A percentile compares a stretch with the other conserved stretches of the same genome.
Evolutionary conservation across 2,113 vertebrate species (phyloP).

Genomic region (Ranitomeya variabilis): DNA sequence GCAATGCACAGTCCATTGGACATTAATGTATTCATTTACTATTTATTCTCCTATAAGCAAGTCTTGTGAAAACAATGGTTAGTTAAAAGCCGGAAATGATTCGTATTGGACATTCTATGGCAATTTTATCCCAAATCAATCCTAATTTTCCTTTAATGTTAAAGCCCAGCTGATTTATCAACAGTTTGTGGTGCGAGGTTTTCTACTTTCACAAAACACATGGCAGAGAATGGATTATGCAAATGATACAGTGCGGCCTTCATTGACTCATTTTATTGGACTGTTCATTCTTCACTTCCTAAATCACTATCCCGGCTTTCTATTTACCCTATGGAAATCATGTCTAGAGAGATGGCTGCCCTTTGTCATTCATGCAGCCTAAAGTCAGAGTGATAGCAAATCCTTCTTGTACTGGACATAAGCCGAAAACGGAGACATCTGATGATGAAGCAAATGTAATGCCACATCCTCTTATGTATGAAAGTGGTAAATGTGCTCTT

Average conservation of each 20-base stretch:
- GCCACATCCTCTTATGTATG: not conserved
- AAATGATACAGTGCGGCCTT: not conserved
- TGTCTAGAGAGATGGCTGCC: not conserved
- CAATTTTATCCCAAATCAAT: conserved; percentile 30
- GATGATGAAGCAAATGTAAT: not conserved
- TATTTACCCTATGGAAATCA: not conserved
- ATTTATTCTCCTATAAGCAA: not conserved
- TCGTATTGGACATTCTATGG: not conserved
- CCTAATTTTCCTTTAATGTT: not conserved
- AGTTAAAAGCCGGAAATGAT: conserved; percentile 2
- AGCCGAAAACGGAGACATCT: not conserved
- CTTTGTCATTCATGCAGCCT: not conserved
- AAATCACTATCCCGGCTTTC: not conserved
- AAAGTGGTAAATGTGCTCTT: not conserved
- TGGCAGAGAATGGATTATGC: conserved; percentile 19
- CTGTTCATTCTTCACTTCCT: not conserved
- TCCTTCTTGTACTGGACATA: not conserved
- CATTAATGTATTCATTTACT: not conserved
- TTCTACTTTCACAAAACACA: conserved; percentile 8
- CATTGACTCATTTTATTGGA: not conserved
- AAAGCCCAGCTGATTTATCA: conserved; percentile 2
- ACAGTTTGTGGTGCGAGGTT: not conserved
- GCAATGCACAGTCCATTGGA: not conserved
- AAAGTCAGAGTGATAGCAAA: not conserved
- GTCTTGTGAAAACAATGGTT: conserved; percentile 12